Evolutionary conservation across 1,140 invertebrate genomes (phyloP).

Genomic region (Lordiphosa clarofinis): DNA sequence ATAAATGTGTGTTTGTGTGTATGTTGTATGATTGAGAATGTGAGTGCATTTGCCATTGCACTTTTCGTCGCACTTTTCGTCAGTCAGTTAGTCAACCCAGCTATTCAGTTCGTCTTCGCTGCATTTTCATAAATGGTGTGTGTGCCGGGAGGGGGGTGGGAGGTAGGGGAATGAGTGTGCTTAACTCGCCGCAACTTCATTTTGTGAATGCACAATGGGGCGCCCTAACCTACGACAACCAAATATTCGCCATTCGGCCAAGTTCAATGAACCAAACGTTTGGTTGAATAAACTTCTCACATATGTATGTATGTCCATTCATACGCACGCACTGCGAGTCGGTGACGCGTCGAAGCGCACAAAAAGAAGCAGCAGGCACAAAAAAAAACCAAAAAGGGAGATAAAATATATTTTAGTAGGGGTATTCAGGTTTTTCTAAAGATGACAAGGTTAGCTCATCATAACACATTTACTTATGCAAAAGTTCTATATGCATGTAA

Average conservation of each 20-base stretch:
- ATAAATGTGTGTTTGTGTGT: constrained; percentile 9
- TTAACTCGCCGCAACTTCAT: constrained; percentile 71
- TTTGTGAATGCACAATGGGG: constrained; percentile 71
- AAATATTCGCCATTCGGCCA: constrained; percentile 75
- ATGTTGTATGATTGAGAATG: constrained; percentile 17
- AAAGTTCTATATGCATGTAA: too few relatives aligned
- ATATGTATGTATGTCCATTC: constrained; percentile 13
- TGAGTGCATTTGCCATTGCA: constrained; percentile 56
- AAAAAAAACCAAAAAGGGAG: constrained; percentile 50
- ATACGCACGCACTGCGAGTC: constrained; percentile 26
- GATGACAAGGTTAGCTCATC: too few relatives aligned
- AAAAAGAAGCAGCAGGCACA: constrained; percentile 45
- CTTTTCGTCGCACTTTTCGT: constrained; percentile 65
- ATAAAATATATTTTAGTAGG: constrained; percentile 54
- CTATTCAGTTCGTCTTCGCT: constrained; percentile 51
- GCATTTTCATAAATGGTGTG: constrained; percentile 44
- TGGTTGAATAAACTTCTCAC: constrained; percentile 75
- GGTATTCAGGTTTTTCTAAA: constrained; percentile 18
- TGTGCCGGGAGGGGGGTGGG: background rate
- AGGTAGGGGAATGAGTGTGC: constrained; percentile 26
- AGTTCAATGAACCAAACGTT: constrained; percentile 74
- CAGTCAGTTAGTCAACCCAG: constrained; percentile 35
- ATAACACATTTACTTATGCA: too few relatives aligned
- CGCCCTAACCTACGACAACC: constrained; percentile 73
- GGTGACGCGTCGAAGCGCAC: constrained; percentile 59